Evolutionary conservation across 2,113 vertebrate genomes (phyloP).

Genomic region (Ondatra zibethicus): DNA sequence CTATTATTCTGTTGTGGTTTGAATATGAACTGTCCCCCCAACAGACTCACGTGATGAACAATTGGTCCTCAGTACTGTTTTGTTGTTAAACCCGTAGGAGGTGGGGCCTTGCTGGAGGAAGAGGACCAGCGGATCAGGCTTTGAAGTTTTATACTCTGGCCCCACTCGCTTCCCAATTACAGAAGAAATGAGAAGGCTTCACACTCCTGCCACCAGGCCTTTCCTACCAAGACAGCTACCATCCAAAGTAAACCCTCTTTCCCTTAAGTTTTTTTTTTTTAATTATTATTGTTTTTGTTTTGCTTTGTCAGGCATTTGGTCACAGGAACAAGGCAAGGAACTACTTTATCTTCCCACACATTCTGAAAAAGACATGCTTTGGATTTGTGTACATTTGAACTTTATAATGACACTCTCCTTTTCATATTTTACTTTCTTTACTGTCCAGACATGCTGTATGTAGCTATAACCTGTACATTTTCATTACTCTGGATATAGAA

Average conservation of each 20-base stretch:
- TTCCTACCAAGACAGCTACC: background rate
- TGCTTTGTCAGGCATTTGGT: background rate
- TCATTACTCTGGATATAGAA: background rate
- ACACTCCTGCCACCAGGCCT: background rate
- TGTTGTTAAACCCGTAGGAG: background rate
- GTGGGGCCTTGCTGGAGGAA: background rate
- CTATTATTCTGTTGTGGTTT: background rate
- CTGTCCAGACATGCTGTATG: no score
- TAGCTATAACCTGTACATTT: background rate
- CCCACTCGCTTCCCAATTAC: background rate
- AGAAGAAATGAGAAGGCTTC: background rate
- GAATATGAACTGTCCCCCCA: background rate
- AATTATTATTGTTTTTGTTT: background rate
- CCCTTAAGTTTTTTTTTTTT: background rate
- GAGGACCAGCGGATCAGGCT: background rate
- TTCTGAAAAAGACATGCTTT: background rate
- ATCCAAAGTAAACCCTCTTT: background rate
- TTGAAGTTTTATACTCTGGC: background rate
- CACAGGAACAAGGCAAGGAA: background rate
- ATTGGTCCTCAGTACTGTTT: background rate
- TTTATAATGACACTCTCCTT: background rate
- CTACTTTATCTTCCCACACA: background rate
- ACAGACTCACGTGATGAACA: background rate
- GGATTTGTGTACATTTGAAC: background rate
- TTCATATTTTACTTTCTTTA: background rate